Percentiles rank a stretch among this genome's conserved stretches.
phyloP scores from a whole-genome alignment of 2,113 vertebrate species.

The Corvus cornix region DNA sequence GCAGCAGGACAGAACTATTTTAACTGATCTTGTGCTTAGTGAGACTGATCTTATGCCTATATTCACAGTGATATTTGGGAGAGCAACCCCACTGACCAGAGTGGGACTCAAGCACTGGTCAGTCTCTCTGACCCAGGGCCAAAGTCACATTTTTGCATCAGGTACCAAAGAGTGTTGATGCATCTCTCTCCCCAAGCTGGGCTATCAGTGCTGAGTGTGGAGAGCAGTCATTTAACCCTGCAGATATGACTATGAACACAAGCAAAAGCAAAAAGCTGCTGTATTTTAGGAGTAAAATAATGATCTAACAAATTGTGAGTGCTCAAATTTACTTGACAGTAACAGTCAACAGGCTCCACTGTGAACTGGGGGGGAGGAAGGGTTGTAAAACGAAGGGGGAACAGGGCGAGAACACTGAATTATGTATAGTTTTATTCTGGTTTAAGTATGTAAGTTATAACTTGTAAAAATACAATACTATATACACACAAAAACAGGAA shows the following conservation, averaged over 20 bases:
- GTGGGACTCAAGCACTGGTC: too few relatives aligned
- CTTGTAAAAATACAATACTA: conserved; percentile 35
- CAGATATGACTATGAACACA: neutral
- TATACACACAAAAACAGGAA: neutral
- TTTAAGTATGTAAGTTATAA: neutral
- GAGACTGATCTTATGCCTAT: neutral
- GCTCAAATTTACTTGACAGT: neutral
- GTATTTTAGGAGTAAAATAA: neutral
- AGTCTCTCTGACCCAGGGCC: neutral
- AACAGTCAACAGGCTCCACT: neutral
- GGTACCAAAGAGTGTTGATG: neutral
- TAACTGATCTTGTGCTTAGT: neutral
- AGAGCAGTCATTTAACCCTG: neutral
- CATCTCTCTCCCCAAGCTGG: neutral
- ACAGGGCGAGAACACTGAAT: neutral
- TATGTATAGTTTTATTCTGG: neutral
- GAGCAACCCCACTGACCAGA: neutral
- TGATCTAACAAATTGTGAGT: neutral
- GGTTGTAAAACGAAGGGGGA: neutral
- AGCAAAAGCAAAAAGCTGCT: neutral
- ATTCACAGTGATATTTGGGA: neutral
- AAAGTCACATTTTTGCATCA: neutral
- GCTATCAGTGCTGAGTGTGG: neutral
- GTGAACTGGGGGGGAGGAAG: neutral
- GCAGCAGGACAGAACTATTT: neutral